A percentile compares a stretch with the other conserved stretches of the same genome.
phyloP scores from a whole-genome alignment of 1,140 invertebrate genomes.

The Steinernema feltiae region DNA sequence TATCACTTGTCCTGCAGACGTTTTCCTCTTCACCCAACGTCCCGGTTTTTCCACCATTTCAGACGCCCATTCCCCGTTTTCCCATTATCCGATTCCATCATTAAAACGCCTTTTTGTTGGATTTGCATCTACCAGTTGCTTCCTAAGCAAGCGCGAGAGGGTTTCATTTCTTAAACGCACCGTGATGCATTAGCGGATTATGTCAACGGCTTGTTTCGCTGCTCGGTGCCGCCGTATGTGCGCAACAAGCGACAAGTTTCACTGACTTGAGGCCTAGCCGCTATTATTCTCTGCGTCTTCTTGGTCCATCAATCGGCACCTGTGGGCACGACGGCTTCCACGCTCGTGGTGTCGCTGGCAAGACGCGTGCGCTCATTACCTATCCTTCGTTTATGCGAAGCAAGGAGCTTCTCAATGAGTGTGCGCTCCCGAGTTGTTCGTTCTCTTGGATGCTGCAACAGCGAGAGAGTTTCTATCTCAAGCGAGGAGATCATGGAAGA shows the following conservation, averaged over 20 bases:
- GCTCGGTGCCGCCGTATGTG: neutral
- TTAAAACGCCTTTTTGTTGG: neutral
- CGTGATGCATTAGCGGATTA: neutral
- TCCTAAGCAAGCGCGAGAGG: neutral
- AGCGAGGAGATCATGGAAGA: constrained; percentile 9
- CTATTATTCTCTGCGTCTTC: neutral
- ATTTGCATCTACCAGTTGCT: neutral
- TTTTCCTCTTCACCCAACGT: neutral
- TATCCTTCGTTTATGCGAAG: neutral
- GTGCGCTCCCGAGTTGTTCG: neutral
- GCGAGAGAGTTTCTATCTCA: constrained; percentile 8
- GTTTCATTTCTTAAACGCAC: neutral
- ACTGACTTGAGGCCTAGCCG: neutral
- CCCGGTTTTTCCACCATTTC: neutral
- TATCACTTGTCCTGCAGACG: neutral
- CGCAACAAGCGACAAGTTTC: neutral
- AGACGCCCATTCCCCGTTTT: neutral
- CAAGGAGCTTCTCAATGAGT: neutral
- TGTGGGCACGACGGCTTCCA: constrained; percentile 9
- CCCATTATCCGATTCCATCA: neutral
- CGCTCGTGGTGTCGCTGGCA: neutral
- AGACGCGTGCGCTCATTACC: constrained; percentile 8
- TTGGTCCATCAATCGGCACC: neutral
- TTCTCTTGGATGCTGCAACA: neutral
- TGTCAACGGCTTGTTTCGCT: neutral